These are phyloP conservation scores for Arctia plantaginis DNA, from an alignment of 2,888 invertebrate genomes.

Conservation along the genomic window DNA sequence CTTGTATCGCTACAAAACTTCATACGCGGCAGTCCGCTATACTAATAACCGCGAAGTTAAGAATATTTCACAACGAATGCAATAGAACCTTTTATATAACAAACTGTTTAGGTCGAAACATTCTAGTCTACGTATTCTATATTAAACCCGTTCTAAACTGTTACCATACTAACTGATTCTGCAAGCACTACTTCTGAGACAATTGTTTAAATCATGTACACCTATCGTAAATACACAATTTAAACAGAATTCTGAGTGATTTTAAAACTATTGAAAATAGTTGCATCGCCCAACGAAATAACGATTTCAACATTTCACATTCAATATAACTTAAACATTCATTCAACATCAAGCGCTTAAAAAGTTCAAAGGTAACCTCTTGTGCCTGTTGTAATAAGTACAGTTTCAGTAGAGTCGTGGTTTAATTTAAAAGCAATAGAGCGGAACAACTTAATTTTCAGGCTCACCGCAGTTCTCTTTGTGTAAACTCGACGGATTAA, in stretches of 20 bases:
- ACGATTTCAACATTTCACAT: conserved; percentile 30
- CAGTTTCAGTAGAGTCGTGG: conserved; percentile 62
- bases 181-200: neutral
- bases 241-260: neutral
- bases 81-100: neutral
- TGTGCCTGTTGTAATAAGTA: conserved; percentile 57
- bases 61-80: conserved; percentile 26
- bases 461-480: conserved; percentile 83
- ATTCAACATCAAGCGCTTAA: conserved; percentile 47
- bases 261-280: conserved; percentile 26
- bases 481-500: conserved; percentile 77
- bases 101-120: neutral
- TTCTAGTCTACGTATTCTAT: neutral
- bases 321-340: conserved; percentile 38
- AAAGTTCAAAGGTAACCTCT: conserved; percentile 58
- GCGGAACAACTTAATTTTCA: conserved; percentile 83
- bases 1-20: conserved; percentile 59
- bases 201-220: neutral
- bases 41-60: too few species aligned
- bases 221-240: neutral
- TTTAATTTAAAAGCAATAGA: conserved; percentile 83
- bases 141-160: neutral
- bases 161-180: neutral
- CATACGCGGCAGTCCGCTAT: conserved; percentile 36
- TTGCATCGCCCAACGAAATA: conserved; percentile 29